Evolutionary conservation across 2,797 vertebrate species (phyloP), one percentile per base, ranked within the genome.

Genomic region (Australoheros facetus): DNA sequence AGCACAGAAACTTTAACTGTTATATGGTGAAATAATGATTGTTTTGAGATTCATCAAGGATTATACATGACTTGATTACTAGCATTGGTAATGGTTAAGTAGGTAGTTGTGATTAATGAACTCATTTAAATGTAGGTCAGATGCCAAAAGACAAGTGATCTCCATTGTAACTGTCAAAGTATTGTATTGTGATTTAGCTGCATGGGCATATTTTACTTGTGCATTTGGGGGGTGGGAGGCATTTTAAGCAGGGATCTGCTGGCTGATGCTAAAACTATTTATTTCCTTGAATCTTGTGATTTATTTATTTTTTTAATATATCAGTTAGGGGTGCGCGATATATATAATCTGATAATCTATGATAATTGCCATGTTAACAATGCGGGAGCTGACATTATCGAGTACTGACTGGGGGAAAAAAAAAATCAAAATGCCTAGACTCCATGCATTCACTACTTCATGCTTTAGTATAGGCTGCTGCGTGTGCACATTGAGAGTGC

Each of bases 171-270:
- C 37, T 45, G 39, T 45, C 60, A 26, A 64, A 45, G 21, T 14
- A 30, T 30, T 62, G 1, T 26, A 17, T 21, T 62, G 59, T 21
- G 8, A 42, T 42, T 11, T 42, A 42, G 11, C 11, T 42, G 11
- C 2, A 39, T 10, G 37, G 39, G 11, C 39, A 42, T 42, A 14
- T 11, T 64, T 45, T 45, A 26, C 39, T 45, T 64, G 17, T 26
- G 37, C 0, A 0, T 10, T 13, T 4, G 23, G 37, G 13, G 0
- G 23, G 32, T 2, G 9, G 39, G 23, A 23, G 60, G 39, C 26
- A 45, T 14, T 64, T 23, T 14, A 26, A 23, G 7, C 8, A 1
- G 37, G 11, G 39, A 32, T 26, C 26, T 26, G 26, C 26, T 26
- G 26, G 26, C 26, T 26, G 26, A 3, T 26, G 26, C 26, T 26